phyloP scores from a whole-genome alignment of 2,113 vertebrate species.

The Crotophaga sulcirostris region DNA sequence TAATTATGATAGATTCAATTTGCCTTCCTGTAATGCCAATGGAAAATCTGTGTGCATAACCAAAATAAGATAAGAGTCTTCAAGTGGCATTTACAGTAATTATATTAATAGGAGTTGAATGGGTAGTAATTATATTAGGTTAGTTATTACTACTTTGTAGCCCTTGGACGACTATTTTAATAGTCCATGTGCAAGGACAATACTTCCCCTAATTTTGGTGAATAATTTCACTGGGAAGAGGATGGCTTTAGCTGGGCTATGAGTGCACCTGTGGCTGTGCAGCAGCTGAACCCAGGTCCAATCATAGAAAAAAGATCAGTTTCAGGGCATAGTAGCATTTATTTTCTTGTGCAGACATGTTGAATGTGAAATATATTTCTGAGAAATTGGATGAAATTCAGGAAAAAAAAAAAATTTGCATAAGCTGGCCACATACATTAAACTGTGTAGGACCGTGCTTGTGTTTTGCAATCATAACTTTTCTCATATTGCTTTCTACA shows the following conservation, averaged over 20 bases:
- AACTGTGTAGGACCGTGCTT: not conserved
- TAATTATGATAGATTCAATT: constrained; percentile 1
- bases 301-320: not conserved
- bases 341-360: not conserved
- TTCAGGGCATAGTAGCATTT: not conserved
- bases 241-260: not conserved
- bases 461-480: not conserved
- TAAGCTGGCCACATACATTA: not conserved
- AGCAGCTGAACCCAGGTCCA: not conserved
- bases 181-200: not conserved
- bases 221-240: not conserved
- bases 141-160: not conserved
- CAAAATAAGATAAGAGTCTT: not conserved
- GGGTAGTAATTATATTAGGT: not conserved
- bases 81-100: not conserved
- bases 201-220: not conserved
- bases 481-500: not conserved
- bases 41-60: not conserved
- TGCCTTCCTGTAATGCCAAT: constrained; percentile 10
- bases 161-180: not conserved
- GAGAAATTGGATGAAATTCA: not conserved
- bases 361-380: not conserved
- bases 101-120: not conserved
- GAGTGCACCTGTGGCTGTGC: not conserved
- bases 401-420: not conserved